A percentile compares a stretch with the other conserved stretches of the same genome.
These are phyloP conservation scores for Philotrypesis tridentata DNA, from an alignment of 1,140 invertebrate genomes.

Conservation along the genomic window DNA sequence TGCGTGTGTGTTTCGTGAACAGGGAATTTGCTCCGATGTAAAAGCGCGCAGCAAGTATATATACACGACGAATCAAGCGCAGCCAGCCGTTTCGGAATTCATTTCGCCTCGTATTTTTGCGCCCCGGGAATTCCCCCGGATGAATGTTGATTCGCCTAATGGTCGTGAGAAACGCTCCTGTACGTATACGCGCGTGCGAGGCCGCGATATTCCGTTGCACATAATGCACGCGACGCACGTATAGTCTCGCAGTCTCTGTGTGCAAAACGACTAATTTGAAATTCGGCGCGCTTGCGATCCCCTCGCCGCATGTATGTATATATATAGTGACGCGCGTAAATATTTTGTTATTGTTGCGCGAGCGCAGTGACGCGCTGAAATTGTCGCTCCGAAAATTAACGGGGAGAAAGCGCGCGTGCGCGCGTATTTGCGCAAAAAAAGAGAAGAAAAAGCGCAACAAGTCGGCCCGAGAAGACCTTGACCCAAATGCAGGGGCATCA, in stretches of 20 bases:
- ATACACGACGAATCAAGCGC: neutral
- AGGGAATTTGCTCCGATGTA: neutral
- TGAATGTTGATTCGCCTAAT: conserved; percentile 1
- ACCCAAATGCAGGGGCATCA: neutral
- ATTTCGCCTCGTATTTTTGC: neutral
- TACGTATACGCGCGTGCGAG: neutral
- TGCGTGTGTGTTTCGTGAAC: neutral
- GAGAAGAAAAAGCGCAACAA: no score
- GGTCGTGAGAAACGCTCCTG: neutral
- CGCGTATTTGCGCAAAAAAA: neutral
- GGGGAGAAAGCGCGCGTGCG: neutral
- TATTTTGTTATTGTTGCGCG: no score
- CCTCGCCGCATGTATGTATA: no score
- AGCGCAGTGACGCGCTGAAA: neutral
- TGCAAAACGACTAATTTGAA: neutral
- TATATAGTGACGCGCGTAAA: no score
- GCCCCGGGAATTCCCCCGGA: neutral
- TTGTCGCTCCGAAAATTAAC: neutral
- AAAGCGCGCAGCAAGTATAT: no score
- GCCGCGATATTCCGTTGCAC: neutral
- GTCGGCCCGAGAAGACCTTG: neutral
- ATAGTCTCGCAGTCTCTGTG: no score
- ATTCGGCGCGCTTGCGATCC: neutral
- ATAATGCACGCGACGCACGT: neutral
- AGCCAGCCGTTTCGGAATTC: neutral